These are phyloP conservation scores for Tursiops truncatus DNA, from an alignment of 2,113 vertebrate species.

Conservation along the genomic window DNA sequence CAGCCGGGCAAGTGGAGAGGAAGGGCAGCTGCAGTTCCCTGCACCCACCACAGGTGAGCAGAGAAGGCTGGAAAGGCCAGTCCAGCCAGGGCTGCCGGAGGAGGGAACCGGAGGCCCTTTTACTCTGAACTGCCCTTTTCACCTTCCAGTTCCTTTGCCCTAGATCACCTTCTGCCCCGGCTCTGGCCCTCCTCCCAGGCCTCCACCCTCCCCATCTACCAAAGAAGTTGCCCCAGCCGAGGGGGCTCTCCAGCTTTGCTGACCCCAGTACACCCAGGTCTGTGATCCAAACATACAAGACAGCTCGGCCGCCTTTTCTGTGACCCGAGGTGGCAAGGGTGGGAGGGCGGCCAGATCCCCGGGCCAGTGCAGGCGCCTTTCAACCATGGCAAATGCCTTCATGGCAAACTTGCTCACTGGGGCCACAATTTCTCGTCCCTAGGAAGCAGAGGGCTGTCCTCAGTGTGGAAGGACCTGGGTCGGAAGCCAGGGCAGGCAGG, in stretches of 20 bases:
- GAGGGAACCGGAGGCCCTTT: background rate
- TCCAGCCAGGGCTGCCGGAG: too few relatives aligned
- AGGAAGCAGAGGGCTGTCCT: background rate
- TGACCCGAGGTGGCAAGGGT: background rate
- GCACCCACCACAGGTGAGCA: background rate
- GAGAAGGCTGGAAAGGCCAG: background rate
- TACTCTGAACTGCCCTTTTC: background rate
- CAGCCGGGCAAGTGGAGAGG: too few relatives aligned
- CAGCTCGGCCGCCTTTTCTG: background rate
- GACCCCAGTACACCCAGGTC: background rate
- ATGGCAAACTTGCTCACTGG: background rate
- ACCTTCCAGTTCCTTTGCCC: background rate
- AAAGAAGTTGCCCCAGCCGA: background rate
- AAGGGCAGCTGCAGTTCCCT: background rate
- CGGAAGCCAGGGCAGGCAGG: background rate
- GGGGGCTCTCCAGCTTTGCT: background rate
- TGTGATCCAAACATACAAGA: background rate
- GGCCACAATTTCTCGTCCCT: background rate
- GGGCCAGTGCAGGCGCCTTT: background rate
- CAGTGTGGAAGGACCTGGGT: background rate
- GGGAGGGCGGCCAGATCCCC: background rate
- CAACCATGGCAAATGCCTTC: background rate
- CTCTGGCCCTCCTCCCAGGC: background rate
- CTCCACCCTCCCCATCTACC: background rate
- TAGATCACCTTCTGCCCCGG: background rate